Evolutionary conservation across 2,797 vertebrate genomes (phyloP), one percentile per base, ranked within the genome.

Genomic region (Pachyuromys duprasi): DNA sequence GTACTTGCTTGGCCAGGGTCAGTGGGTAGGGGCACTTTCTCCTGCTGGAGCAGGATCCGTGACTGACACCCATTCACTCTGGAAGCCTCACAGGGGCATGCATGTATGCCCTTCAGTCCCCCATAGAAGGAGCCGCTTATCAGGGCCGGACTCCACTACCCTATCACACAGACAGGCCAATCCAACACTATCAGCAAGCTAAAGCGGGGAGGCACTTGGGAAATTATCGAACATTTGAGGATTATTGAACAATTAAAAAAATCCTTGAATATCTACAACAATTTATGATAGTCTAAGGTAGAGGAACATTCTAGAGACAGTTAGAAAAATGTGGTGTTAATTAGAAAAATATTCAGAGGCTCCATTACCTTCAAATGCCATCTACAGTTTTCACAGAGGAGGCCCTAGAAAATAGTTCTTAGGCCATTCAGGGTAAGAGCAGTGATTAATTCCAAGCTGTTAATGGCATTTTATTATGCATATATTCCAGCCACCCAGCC

Each of bases 401-500:
- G 92, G 96, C 75, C 93, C 79, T 86, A 84, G 96, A 97, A 98
- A 96, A 96, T 95, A 96, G 97, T 94, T 97, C 95, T 97, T 94
- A 96, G 97, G 95, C 96, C 96, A 96, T 97, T 96, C 90, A 92
- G 95, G 86, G 90, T 97, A 96, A 94, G 92, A 62, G 94, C 3
- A 20, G 96, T 97, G 97, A 97, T 98, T 97, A 97, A 97, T 98
- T 97, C 97, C 96, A 97, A 97, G 96, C 97, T 96, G 97, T 97
- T 97, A 97, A 96, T 1, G 82, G 4, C 88, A 95, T 98, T 98
- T 97, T 97, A 97, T 96, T 97, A 98, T 97, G 97, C 97, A 97
- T 97, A 98, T 96, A 96, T 65, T 95, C 96, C 80, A 93, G 94
- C 96, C 80, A 93, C 95, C 97, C 97, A 98, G 94, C 95, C 96